phyloP scores from a whole-genome alignment of 2,797 vertebrate genomes.

The Oreochromis grahami region DNA sequence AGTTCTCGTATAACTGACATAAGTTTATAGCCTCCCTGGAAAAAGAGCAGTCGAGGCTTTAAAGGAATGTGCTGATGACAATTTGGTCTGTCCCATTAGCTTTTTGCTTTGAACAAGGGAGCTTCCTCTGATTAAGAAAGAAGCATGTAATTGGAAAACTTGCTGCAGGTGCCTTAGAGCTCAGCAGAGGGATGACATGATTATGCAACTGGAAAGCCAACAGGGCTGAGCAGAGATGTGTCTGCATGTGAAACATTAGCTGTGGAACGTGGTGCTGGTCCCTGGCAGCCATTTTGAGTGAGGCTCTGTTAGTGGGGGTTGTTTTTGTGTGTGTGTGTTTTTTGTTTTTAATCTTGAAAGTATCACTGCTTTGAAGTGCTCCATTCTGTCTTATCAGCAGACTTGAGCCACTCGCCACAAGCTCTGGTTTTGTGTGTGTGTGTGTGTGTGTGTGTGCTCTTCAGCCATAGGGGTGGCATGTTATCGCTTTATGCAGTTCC shows the following conservation, averaged over 20 bases:
- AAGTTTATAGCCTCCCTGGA: neutral
- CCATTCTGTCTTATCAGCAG: slow-evolving; percentile 69
- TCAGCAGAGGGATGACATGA: slow-evolving; percentile 17
- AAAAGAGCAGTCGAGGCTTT: neutral
- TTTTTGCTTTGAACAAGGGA: slow-evolving; percentile 46
- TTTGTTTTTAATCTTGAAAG: slow-evolving; percentile 59
- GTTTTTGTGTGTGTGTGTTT: neutral
- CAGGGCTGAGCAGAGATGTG: neutral
- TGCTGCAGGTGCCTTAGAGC: slow-evolving; percentile 53
- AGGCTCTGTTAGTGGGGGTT: slow-evolving; percentile 56
- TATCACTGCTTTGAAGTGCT: slow-evolving; percentile 71
- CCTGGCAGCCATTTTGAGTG: slow-evolving; percentile 67
- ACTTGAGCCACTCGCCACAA: slow-evolving; percentile 53
- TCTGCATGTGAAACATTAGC: slow-evolving; percentile 38
- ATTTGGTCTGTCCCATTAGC: neutral
- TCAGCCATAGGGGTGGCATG: slow-evolving; percentile 53
- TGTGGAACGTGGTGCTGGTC: slow-evolving; percentile 7
- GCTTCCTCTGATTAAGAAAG: slow-evolving; percentile 36
- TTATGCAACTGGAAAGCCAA: slow-evolving; percentile 39
- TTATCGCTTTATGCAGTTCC: slow-evolving; percentile 65
- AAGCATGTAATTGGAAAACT: slow-evolving; percentile 33
- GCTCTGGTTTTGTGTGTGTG: slow-evolving; percentile 20
- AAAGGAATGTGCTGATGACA: slow-evolving; percentile 1
- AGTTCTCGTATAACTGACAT: neutral
- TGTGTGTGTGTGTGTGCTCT: neutral